phyloP scores from a whole-genome alignment of 1,140 invertebrate species.

The Cydia pomonella region DNA sequence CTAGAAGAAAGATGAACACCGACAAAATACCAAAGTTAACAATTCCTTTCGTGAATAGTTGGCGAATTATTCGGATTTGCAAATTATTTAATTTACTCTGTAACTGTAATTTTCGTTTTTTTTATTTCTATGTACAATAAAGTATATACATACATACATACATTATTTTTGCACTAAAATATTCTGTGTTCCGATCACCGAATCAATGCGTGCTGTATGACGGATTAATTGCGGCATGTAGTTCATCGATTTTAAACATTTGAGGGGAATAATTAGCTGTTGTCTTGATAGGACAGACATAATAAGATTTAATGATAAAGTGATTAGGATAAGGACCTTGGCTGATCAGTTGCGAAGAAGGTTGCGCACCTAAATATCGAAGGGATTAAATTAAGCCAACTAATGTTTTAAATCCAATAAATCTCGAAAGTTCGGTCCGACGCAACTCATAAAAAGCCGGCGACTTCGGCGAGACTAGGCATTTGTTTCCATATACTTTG shows the following conservation, averaged over 20 bases:
- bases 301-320: too few species aligned
- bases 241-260: background rate
- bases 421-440: background rate
- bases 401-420: background rate
- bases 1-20: too few species aligned
- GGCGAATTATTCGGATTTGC: background rate
- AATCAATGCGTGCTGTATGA: conserved; percentile 16
- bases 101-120: too few species aligned
- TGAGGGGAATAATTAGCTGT: background rate
- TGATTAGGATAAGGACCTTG: too few species aligned
- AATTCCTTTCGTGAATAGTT: background rate
- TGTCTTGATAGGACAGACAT: background rate
- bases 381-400: too few species aligned
- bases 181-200: background rate
- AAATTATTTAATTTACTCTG: too few species aligned
- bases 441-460: background rate
- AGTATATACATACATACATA: too few species aligned
- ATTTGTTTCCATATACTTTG: background rate
- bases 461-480: background rate
- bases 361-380: too few species aligned
- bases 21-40: background rate
- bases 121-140: too few species aligned
- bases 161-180: background rate
- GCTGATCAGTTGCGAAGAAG: too few species aligned
- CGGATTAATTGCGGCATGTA: conserved; percentile 18